Evolutionary conservation across 2,888 invertebrate species (phyloP).

Genomic region (Caenorhabditis sp.): DNA sequence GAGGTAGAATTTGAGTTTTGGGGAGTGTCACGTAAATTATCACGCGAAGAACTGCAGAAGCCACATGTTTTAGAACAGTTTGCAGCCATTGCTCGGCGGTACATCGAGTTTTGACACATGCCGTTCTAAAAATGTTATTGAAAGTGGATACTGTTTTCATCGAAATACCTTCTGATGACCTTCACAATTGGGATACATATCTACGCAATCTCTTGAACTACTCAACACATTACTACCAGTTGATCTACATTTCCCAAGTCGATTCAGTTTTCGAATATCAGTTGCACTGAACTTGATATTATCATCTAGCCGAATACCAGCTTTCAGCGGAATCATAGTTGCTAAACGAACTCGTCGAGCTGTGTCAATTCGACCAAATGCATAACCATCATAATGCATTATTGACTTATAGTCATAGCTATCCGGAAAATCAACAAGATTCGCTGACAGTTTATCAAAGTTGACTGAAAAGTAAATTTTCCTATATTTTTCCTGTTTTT

Average conservation of each 20-base stretch:
- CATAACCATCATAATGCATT: constrained; percentile 66
- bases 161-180: constrained; percentile 18
- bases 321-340: constrained; percentile 64
- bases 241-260: constrained; percentile 49
- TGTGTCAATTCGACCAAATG: constrained; percentile 58
- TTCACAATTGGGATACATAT: constrained; percentile 29
- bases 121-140: constrained; percentile 27
- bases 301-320: constrained; percentile 46
- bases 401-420: constrained; percentile 60
- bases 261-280: constrained; percentile 54
- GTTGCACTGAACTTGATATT: constrained; percentile 51
- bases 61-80: constrained; percentile 41
- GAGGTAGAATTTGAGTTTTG: not conserved
- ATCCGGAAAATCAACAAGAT: constrained; percentile 51
- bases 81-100: constrained; percentile 33
- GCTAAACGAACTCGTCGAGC: constrained; percentile 45
- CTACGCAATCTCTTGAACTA: constrained; percentile 13
- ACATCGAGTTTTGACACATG: constrained; percentile 40
- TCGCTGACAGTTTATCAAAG: constrained; percentile 53
- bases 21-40: too few relatives aligned
- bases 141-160: not conserved
- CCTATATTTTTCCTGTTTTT: not conserved
- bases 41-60: constrained; percentile 16
- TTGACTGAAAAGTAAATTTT: constrained; percentile 51
- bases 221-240: constrained; percentile 4